Evolutionary conservation across 2,113 vertebrate species (phyloP), one percentile per base, ranked within the genome.

Genomic region (Notarius quadriscutis): DNA sequence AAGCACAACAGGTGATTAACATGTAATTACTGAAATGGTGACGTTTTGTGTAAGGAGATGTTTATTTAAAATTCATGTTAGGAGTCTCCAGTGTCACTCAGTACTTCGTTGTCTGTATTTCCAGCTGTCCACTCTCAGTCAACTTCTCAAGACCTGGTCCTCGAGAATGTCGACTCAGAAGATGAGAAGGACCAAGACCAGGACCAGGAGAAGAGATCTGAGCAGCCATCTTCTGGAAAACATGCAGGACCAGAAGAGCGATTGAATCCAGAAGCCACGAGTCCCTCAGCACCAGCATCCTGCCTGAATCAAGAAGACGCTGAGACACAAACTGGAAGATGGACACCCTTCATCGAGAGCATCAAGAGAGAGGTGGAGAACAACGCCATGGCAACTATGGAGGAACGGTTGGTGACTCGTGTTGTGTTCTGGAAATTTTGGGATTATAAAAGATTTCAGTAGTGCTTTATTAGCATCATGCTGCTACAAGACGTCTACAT

Each of bases 311-410:
- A 88, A 81, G 94, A 95, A 83, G 94, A 95, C 2, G 95, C 94
- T 1, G 95, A 94, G 91, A 95, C 94, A 4, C 95, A 95, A 87
- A 95, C 95, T 0, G 94, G 93, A 63, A 93, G 93, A 84, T 95
- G 95, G 95, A 95, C 94, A 0, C 94, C 94, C 0, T 93, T 96
- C 60, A 93, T 96, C 1, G 92, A 95, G 86, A 94, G 81, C 90
- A 94, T 95, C 87, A 94, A 91, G 88, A 93, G 63, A 89, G 93
- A 96, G 84, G 94, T 94, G 0, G 95, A 95, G 81, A 93, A 90
- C 20, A 89, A 91, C 1, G 94, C 93, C 71, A 50, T 94, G 69
- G 93, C 92, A 17, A 91, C 90, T n/a, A 93, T 95, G 91, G 95
- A 95, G 90, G 95, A 96, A 91, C 92, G 94, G 95, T 96, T 83